Percentiles rank a stretch among this genome's conserved stretches.
Conservation (phyloP, 2,888 invertebrate species). For the Idaea straminata region DNA sequence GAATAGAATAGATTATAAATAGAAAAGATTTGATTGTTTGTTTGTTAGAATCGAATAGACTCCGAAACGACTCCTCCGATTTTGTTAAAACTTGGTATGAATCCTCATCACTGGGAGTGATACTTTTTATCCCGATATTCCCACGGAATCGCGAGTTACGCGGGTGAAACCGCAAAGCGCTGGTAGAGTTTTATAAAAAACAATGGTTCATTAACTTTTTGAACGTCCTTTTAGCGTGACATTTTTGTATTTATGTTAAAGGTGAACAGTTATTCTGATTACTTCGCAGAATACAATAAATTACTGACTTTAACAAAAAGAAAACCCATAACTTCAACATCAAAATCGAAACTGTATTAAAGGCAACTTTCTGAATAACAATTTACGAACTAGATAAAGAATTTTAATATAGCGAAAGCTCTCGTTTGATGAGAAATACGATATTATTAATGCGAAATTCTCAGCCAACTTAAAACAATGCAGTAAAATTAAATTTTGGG, state of each 20-base stretch:
- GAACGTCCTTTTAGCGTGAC: not conserved
- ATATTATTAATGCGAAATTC: conserved; percentile 1
- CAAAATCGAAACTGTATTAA: not conserved
- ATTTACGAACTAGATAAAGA: not conserved
- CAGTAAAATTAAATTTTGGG: not conserved
- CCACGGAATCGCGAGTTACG: too few relatives aligned
- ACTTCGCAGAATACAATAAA: not conserved
- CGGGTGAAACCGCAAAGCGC: not conserved
- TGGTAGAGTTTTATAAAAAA: not conserved
- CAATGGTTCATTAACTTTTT: not conserved
- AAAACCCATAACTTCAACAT: not conserved
- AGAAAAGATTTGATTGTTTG: too few relatives aligned
- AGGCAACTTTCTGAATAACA: not conserved
- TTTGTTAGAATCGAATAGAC: too few relatives aligned
- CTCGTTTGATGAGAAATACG: not conserved
- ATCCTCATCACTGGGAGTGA: too few relatives aligned
- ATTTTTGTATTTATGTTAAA: not conserved
- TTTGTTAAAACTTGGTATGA: too few relatives aligned
- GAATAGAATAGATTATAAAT: too few relatives aligned
- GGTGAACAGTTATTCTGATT: not conserved
- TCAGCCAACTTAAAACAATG: not conserved
- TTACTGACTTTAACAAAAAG: not conserved
- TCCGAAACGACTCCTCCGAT: too few relatives aligned
- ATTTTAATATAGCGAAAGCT: not conserved
- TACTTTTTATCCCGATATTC: too few relatives aligned